Evolutionary conservation across 1,140 invertebrate genomes (phyloP).

Genomic region (Pomacea maculata): DNA sequence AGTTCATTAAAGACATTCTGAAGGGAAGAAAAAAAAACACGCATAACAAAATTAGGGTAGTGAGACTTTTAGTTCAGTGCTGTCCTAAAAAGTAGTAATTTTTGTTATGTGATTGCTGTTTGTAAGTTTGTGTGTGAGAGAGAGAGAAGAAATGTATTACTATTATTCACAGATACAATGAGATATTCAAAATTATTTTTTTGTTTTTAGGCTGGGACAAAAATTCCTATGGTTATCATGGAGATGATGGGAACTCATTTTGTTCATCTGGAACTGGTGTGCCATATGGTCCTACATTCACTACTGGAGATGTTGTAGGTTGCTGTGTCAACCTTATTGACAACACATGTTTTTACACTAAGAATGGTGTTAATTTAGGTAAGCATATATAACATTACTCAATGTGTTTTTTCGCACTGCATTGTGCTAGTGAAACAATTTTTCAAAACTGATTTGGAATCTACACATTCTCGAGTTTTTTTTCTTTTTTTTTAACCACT

Average conservation of each 20-base stretch:
- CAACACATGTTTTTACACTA: slow-evolving; percentile 99
- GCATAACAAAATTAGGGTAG: background rate
- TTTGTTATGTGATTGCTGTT: background rate
- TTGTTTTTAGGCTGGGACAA: slow-evolving; percentile 91
- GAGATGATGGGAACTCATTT: slow-evolving; percentile 99
- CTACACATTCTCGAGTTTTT: no score
- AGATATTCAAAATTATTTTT: background rate
- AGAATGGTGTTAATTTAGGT: slow-evolving; percentile 94
- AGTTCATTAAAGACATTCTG: no score
- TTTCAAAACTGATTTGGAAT: no score
- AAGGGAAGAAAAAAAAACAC: background rate
- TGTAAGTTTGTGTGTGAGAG: background rate
- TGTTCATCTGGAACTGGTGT: slow-evolving; percentile 96
- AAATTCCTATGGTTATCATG: slow-evolving; percentile 99
- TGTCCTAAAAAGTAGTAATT: no score
- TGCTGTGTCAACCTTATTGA: slow-evolving; percentile 98
- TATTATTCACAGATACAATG: background rate
- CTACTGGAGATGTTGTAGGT: slow-evolving; percentile 94
- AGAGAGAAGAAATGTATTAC: background rate
- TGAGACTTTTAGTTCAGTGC: background rate
- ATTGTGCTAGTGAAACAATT: no score
- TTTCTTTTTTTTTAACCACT: no score
- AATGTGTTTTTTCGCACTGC: no score
- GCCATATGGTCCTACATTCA: slow-evolving; percentile 98
- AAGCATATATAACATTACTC: background rate